A percentile compares a stretch with the other conserved stretches of the same genome.
Conservation (phyloP, 2,797 vertebrate genomes). For the Chelmon rostratus region DNA sequence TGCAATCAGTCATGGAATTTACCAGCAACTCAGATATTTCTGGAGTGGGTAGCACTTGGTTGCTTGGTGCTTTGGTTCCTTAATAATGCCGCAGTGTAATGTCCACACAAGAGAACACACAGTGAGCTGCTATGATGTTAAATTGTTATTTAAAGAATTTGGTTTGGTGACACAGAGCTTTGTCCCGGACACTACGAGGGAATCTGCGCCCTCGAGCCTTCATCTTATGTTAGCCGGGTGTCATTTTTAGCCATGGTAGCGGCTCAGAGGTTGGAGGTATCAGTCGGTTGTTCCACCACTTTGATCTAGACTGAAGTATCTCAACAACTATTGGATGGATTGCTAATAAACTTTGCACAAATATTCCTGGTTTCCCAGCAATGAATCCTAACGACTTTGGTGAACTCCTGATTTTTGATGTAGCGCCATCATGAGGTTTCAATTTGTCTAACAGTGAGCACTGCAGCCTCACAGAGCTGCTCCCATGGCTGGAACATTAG, state of each 20-base stretch:
- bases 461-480: not conserved
- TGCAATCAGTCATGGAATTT: conserved; percentile 50
- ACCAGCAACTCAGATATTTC: conserved; percentile 32
- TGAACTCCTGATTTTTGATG: not conserved
- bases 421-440: not conserved
- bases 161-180: not conserved
- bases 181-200: not conserved
- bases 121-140: not conserved
- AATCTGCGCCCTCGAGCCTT: not conserved
- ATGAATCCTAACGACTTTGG: not conserved
- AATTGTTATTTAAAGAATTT: not conserved
- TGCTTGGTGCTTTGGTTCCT: not conserved
- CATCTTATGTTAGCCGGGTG: not conserved
- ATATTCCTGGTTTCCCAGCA: not conserved
- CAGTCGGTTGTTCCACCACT: not conserved
- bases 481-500: no score
- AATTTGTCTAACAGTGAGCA: not conserved
- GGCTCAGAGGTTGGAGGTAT: not conserved
- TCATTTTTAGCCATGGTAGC: not conserved
- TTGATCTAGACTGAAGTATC: not conserved
- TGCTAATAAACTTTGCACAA: not conserved
- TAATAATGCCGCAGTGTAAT: conserved; percentile 14
- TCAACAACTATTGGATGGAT: not conserved
- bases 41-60: not conserved
- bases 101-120: not conserved